phyloP scores from a whole-genome alignment of 2,888 invertebrate species.

The Brachynemurus nebulosus region DNA sequence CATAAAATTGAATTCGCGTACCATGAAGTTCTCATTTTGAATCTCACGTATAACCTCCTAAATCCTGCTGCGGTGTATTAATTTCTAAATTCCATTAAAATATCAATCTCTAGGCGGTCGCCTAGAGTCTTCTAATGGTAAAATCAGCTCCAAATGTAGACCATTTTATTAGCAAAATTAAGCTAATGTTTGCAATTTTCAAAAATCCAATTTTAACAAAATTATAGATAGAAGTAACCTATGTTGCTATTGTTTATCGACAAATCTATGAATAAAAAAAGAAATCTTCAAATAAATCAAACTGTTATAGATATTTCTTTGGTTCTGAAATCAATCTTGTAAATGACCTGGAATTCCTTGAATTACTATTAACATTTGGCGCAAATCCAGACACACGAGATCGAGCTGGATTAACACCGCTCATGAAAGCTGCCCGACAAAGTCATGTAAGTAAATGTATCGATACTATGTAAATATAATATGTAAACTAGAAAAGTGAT shows the following conservation, averaged over 20 bases:
- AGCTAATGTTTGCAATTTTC: not conserved
- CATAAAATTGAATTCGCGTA: too few species aligned
- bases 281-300: not conserved
- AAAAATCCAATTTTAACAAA: too few species aligned
- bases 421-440: slow-evolving; percentile 81
- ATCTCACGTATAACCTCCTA: too few species aligned
- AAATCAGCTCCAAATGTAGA: not conserved
- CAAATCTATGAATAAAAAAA: not conserved
- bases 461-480: too few species aligned
- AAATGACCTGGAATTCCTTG: slow-evolving; percentile 66
- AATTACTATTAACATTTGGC: slow-evolving; percentile 68
- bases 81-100: too few species aligned
- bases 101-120: too few species aligned
- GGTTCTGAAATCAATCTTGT: slow-evolving; percentile 83
- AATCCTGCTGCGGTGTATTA: too few species aligned
- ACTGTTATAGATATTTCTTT: slow-evolving; percentile 55
- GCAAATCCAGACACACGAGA: slow-evolving; percentile 80
- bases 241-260: too few species aligned
- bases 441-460: slow-evolving; percentile 52
- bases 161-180: not conserved
- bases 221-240: too few species aligned
- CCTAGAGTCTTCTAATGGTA: too few species aligned
- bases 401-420: slow-evolving; percentile 72
- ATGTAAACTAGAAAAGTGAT: not conserved
- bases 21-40: too few species aligned